Evolutionary conservation across 2,888 invertebrate genomes (phyloP).

Genomic region (Parnassius orleans): DNA sequence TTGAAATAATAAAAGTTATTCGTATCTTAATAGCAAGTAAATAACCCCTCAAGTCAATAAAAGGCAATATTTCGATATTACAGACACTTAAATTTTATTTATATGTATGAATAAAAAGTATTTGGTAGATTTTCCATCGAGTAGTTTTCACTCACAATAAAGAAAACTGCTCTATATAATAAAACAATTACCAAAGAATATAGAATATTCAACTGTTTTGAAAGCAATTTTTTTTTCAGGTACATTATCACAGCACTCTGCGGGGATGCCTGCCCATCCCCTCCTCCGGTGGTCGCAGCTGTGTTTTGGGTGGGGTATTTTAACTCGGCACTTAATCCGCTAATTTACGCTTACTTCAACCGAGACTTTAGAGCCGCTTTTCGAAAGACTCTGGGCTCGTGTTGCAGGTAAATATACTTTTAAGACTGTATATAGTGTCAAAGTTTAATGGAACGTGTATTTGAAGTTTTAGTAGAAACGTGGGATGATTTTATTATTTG

Average conservation of each 20-base stretch:
- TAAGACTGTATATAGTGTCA: slow-evolving; percentile 7
- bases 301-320: slow-evolving; percentile 99
- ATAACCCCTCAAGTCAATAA: no score
- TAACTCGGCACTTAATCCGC: slow-evolving; percentile 97
- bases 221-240: slow-evolving; percentile 76
- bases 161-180: not conserved
- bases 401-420: slow-evolving; percentile 76
- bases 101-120: no score
- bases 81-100: no score
- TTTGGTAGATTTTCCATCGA: no score
- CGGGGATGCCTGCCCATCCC: slow-evolving; percentile 88
- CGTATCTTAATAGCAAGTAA: no score
- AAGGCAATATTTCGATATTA: no score
- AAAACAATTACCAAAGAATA: not conserved
- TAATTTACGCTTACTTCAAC: slow-evolving; percentile 99
- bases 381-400: slow-evolving; percentile 90
- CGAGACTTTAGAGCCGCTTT: slow-evolving; percentile 97
- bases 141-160: no score
- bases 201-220: slow-evolving; percentile 2
- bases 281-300: slow-evolving; percentile 91
- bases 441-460: not conserved
- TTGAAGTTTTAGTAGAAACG: no score
- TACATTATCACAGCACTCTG: slow-evolving; percentile 91
- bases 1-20: no score
- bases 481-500: no score